Conservation (phyloP, 2,888 invertebrate genomes). For the Sinelater perroti region DNA sequence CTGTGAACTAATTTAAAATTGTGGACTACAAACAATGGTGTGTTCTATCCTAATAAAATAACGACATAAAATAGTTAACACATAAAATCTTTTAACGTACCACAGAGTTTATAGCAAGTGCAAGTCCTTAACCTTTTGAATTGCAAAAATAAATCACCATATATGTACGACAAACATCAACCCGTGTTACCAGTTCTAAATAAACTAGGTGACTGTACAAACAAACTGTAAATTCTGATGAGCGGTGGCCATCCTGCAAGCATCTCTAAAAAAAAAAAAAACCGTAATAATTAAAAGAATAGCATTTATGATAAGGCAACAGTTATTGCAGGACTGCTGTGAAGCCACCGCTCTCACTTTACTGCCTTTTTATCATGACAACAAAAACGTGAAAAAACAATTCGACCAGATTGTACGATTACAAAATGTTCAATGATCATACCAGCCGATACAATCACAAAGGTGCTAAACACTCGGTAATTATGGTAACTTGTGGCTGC, state of each 20-base stretch:
- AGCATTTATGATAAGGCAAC: neutral
- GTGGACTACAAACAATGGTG: conserved; percentile 54
- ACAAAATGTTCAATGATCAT: conserved; percentile 19
- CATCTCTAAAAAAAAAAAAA: too few relatives aligned
- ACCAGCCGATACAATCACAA: conserved; percentile 33
- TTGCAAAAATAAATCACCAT: conserved; percentile 25
- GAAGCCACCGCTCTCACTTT: too few relatives aligned
- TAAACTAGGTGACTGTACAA: conserved; percentile 48
- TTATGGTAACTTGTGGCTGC: conserved; percentile 47
- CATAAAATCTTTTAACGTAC: conserved; percentile 34
- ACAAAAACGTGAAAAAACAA: conserved; percentile 17
- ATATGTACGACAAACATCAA: conserved; percentile 40
- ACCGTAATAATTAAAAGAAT: too few relatives aligned
- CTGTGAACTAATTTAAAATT: conserved; percentile 54
- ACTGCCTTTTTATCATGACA: too few relatives aligned
- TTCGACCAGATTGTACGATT: conserved; percentile 15
- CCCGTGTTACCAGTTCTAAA: conserved; percentile 46
- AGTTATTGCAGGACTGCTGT: neutral
- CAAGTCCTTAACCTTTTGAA: conserved; percentile 34
- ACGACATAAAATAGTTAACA: conserved; percentile 24
- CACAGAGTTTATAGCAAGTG: conserved; percentile 45
- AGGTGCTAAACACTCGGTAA: conserved; percentile 40
- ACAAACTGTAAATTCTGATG: too few relatives aligned
- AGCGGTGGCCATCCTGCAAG: too few relatives aligned
- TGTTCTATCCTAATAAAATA: conserved; percentile 22